phyloP scores from a whole-genome alignment of 2,888 invertebrate species.

The Sarcophaga subvicina region DNA sequence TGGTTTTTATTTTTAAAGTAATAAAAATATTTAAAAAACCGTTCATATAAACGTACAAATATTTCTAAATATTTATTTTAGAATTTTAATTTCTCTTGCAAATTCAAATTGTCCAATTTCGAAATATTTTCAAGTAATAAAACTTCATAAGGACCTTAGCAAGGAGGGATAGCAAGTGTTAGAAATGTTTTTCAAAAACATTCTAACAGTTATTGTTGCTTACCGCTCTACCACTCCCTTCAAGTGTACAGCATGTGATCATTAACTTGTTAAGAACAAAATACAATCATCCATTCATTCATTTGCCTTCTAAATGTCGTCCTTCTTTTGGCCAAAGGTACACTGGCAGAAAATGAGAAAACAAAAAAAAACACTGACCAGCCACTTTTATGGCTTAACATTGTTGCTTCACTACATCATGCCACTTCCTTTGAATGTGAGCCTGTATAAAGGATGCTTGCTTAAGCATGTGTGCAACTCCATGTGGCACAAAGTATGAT shows the following conservation, averaged over 20 bases:
- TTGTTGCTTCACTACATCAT: conserved; percentile 44
- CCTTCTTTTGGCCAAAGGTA: conserved; percentile 35
- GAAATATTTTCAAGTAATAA: conserved; percentile 49
- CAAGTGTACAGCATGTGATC: conserved; percentile 63
- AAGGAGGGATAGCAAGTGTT: neutral
- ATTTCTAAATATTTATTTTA: no score
- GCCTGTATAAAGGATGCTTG: conserved; percentile 9
- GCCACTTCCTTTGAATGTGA: neutral
- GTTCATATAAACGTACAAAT: no score
- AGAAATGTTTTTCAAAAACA: conserved; percentile 22
- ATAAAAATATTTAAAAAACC: no score
- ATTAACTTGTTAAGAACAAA: conserved; percentile 68
- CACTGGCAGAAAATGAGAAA: conserved; percentile 26
- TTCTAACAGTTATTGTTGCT: conserved; percentile 49
- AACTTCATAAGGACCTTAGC: conserved; percentile 5
- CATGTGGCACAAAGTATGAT: conserved; percentile 59
- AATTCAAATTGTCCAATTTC: conserved; percentile 42
- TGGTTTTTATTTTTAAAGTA: neutral
- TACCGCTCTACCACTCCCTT: conserved; percentile 24
- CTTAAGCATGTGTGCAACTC: neutral
- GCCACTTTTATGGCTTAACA: conserved; percentile 67
- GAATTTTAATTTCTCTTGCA: neutral
- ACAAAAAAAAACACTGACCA: conserved; percentile 52
- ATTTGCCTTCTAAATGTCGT: conserved; percentile 10
- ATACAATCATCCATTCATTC: conserved; percentile 45